Percentiles rank a stretch among this genome's conserved stretches.
Conservation (phyloP, 2,113 vertebrate genomes). For the Pelecanoides urinatrix region DNA sequence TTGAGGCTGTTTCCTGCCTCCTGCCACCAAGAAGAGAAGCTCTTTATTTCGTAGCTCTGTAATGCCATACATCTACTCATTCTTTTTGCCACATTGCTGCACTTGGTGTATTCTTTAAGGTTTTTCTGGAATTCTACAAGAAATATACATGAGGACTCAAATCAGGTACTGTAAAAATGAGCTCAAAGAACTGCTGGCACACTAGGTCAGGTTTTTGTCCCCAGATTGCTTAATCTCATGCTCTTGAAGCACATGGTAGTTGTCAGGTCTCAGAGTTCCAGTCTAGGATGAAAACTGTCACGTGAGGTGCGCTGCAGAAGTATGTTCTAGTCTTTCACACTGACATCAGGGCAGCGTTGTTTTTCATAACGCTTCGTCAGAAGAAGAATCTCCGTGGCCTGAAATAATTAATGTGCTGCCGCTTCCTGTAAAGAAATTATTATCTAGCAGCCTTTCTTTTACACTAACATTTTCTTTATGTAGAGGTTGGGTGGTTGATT, state of each 20-base stretch:
- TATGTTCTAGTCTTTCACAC: not conserved
- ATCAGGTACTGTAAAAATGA: not conserved
- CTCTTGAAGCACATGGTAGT: not conserved
- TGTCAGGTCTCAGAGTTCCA: not conserved
- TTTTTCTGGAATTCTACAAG: not conserved
- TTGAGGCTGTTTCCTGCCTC: not conserved
- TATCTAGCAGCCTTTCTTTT: not conserved
- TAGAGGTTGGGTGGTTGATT: not conserved
- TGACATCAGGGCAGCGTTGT: not conserved
- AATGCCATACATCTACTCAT: not conserved
- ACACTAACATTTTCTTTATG: not conserved
- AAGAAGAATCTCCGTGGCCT: not conserved
- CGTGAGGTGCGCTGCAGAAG: rapidly evolving
- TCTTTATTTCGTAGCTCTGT: not conserved
- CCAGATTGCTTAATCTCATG: not conserved
- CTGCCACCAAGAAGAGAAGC: not conserved
- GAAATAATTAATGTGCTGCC: not conserved
- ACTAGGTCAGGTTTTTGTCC: not conserved
- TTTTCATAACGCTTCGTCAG: not conserved
- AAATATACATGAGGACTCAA: not conserved
- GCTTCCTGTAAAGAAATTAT: not conserved
- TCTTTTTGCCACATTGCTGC: not conserved
- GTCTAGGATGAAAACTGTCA: not conserved
- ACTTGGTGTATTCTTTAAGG: not conserved
- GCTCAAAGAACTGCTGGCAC: not conserved